A percentile compares a stretch with the other conserved stretches of the same genome.
Evolutionary conservation across 1,140 invertebrate species (phyloP).

Genomic region (Dinothrombium tinctorium): DNA sequence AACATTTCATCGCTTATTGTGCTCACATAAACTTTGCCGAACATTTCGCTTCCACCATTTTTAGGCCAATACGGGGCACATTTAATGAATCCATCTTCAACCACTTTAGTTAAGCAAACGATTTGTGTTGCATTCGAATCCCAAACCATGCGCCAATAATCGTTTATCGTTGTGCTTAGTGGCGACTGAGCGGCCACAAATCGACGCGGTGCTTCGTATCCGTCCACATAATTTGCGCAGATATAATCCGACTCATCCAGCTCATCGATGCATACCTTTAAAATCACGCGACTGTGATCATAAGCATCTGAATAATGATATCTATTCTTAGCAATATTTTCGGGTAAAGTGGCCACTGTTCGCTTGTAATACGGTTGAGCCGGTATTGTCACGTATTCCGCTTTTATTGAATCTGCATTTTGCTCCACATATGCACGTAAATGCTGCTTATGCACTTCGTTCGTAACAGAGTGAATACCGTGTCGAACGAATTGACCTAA

Average conservation of each 20-base stretch:
- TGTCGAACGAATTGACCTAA: too few species aligned
- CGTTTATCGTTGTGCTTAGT: conserved; percentile 37
- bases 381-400: too few species aligned
- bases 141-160: conserved; percentile 61
- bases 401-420: too few species aligned
- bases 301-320: conserved; percentile 54
- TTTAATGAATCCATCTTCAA: conserved; percentile 41
- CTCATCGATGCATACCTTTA: conserved; percentile 16
- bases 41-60: conserved; percentile 19
- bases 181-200: conserved; percentile 66
- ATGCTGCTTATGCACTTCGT: too few species aligned
- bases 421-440: too few species aligned
- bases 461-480: too few species aligned
- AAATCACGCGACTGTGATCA: conserved; percentile 24
- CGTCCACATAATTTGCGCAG: conserved; percentile 32
- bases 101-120: conserved; percentile 49
- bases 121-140: conserved; percentile 44
- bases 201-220: conserved; percentile 34
- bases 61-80: conserved; percentile 41
- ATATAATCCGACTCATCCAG: conserved; percentile 26
- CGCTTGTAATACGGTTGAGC: too few species aligned
- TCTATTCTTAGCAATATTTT: conserved; percentile 46
- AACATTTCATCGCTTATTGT: conserved; percentile 11
- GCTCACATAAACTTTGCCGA: conserved; percentile 13
- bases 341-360: too few species aligned